Evolutionary conservation across 2,888 invertebrate genomes (phyloP).

Genomic region (Dryococelus australis): DNA sequence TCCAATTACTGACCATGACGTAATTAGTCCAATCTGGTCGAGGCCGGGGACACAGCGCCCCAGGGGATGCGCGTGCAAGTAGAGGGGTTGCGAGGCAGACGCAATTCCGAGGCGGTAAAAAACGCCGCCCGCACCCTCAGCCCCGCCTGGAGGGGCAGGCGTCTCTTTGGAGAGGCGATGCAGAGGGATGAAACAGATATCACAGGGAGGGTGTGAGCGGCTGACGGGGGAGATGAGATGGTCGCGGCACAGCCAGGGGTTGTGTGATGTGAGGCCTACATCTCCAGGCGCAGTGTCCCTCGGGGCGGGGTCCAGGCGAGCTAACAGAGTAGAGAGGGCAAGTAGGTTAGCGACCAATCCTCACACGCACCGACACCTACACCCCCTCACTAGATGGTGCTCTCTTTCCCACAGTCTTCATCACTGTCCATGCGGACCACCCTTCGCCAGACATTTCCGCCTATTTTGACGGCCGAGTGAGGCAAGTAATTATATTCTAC

Average conservation of each 20-base stretch:
- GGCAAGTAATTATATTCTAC: too few relatives aligned
- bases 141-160: too few relatives aligned
- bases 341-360: background rate
- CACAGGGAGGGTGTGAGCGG: background rate
- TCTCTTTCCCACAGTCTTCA: background rate
- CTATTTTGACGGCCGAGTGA: too few relatives aligned
- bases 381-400: too few relatives aligned
- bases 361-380: background rate
- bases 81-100: too few relatives aligned
- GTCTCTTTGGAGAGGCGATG: too few relatives aligned
- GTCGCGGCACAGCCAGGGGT: background rate
- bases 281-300: background rate
- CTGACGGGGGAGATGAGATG: background rate
- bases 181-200: too few relatives aligned
- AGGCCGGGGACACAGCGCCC: too few relatives aligned
- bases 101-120: too few relatives aligned
- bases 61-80: too few relatives aligned
- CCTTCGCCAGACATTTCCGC: too few relatives aligned
- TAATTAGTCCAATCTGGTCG: conserved; percentile 12
- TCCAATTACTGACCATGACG: conserved; percentile 11
- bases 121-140: too few relatives aligned
- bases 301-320: background rate
- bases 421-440: background rate
- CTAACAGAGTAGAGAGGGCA: background rate
- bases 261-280: background rate